phyloP scores from a whole-genome alignment of 1,140 invertebrate species.

The Bicyclus anynana region DNA sequence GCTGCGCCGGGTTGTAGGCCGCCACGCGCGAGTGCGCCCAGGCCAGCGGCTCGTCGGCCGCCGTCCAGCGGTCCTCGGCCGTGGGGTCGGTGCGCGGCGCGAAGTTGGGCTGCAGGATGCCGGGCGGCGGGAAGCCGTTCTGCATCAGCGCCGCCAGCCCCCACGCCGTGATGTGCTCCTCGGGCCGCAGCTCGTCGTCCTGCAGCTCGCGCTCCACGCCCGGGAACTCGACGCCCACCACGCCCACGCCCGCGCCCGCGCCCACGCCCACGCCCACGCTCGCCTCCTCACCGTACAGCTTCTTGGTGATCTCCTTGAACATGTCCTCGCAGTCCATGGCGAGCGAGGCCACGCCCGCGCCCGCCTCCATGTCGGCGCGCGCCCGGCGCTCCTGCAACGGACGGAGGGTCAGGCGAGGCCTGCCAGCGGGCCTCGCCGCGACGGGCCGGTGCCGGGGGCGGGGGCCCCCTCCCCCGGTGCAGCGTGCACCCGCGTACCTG shows the following conservation, averaged over 20 bases:
- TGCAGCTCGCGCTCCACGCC: conserved; percentile 58
- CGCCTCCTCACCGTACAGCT: conserved; percentile 91
- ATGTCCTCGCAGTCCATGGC: conserved; percentile 77
- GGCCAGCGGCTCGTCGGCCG: conserved; percentile 81
- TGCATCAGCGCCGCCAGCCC: conserved; percentile 84
- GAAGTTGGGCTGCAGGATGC: conserved; percentile 78
- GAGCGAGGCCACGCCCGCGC: conserved; percentile 56
- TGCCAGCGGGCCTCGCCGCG: too few relatives aligned
- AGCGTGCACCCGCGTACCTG: conserved; percentile 23
- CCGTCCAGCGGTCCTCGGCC: conserved; percentile 83
- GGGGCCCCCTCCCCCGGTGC: neutral
- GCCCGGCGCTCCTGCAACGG: too few relatives aligned
- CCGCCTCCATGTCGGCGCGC: conserved; percentile 40
- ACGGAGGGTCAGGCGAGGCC: too few relatives aligned
- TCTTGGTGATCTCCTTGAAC: conserved; percentile 92
- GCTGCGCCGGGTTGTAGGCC: conserved; percentile 84
- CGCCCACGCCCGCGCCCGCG: conserved; percentile 37
- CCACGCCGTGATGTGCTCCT: conserved; percentile 83
- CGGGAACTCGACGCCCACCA: conserved; percentile 70
- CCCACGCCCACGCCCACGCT: conserved; percentile 55
- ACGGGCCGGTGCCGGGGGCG: too few relatives aligned
- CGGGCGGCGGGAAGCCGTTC: conserved; percentile 82
- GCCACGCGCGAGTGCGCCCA: conserved; percentile 86
- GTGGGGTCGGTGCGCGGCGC: conserved; percentile 69
- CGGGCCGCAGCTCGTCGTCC: conserved; percentile 79